Evolutionary conservation across 2,888 invertebrate genomes (phyloP), one percentile per base, ranked within the genome.

Genomic region (Agrotis exclamationis): DNA sequence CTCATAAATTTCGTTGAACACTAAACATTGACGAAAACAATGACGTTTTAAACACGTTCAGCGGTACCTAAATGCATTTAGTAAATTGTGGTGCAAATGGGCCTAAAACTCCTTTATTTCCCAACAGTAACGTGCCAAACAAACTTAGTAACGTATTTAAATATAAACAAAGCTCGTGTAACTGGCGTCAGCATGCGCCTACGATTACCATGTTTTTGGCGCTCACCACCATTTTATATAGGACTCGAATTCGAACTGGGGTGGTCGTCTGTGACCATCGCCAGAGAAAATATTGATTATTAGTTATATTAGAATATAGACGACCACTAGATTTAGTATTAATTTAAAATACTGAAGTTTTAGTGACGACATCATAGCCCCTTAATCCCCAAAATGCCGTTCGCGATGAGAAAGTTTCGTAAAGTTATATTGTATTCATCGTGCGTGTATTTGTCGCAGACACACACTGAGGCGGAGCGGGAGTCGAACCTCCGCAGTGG

Each of bases 401-500:
- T 51, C 22, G 22, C 51, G n/a, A 50, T 80, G 20, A 58, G 47
- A 50, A 80, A 53, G 60, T 50, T 62, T 18, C 39, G 51, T 24
- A 80, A 64, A 5, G 24, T 47, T n/a, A 44, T 57, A 6, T 53
- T 13, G 3, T 58, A 45, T 45, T 51, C 60, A 24, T 77, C 80
- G 7, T 65, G 62, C n/a, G 51, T 60, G 58, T 71, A 20, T 62
- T 65, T 67, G 11, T 74, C 70, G 16, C 78, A 93, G 91, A 88
- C 87, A 2, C 84, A 85, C 2, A 87, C 87, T 47, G 92, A 92
- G 22, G 62, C 79, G 16, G 91, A 90, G 67, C 81, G 80, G 14
- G 80, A 80, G 44, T 44, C 85, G 59, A 84, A 84, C 70, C 91
- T 92, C 58, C 92, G 93, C 58, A 92, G 93, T 67, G 96, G 96